phyloP scores from a whole-genome alignment of 1,140 invertebrate species.

The Pseudomyrmex sp. region DNA sequence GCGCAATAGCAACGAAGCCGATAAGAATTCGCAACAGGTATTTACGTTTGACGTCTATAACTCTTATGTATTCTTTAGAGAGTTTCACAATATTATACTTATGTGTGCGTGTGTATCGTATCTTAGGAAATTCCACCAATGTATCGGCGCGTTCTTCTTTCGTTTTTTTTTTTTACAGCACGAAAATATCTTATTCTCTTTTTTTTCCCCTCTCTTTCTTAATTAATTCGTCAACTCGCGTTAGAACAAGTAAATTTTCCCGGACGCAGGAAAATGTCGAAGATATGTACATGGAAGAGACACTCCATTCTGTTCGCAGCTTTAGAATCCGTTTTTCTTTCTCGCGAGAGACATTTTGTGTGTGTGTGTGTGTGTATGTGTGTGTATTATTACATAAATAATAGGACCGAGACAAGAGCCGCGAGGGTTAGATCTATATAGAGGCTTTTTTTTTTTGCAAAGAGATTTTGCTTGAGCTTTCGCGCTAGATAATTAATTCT shows the following conservation, averaged over 20 bases:
- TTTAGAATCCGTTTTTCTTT: constrained; percentile 35
- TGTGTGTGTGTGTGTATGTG: neutral
- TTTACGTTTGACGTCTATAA: constrained; percentile 25
- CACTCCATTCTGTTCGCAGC: constrained; percentile 51
- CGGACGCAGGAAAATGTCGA: constrained; percentile 52
- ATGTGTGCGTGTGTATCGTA: neutral
- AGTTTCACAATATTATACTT: constrained; percentile 23
- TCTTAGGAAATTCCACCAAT: neutral
- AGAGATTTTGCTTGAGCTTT: constrained; percentile 25
- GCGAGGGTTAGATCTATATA: neutral
- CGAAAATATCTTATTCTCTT: constrained; percentile 65
- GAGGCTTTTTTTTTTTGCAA: neutral
- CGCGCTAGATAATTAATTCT: constrained; percentile 7
- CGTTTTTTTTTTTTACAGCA: constrained; percentile 46
- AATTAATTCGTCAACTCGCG: constrained; percentile 5
- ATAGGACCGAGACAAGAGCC: constrained; percentile 40
- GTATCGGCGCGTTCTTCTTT: neutral
- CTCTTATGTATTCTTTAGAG: neutral
- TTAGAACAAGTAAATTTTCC: constrained; percentile 3
- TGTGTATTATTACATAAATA: constrained; percentile 28
- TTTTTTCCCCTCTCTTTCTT: neutral
- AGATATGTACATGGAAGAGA: constrained; percentile 58
- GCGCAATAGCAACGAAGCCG: constrained; percentile 39
- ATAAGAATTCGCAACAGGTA: constrained; percentile 19
- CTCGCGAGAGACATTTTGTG: constrained; percentile 15